A percentile compares a stretch with the other conserved stretches of the same genome.
phyloP scores from a whole-genome alignment of 2,113 vertebrate species.

The Tychaedon coryphoeus region DNA sequence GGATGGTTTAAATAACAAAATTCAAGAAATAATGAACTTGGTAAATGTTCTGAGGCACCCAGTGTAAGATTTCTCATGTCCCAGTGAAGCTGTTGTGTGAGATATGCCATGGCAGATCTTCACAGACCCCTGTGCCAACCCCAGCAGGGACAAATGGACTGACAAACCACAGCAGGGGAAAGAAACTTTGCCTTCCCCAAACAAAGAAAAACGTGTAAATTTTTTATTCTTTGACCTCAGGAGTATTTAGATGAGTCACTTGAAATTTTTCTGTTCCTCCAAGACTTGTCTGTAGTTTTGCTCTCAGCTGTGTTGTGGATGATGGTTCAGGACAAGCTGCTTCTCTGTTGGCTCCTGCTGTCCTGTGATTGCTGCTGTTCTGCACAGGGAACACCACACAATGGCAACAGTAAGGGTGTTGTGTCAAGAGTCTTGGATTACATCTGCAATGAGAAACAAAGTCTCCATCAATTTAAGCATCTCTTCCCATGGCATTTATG shows the following conservation, averaged over 20 bases:
- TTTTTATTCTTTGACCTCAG: not conserved
- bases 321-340: not conserved
- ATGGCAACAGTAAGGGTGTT: not conserved
- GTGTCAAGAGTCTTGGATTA: not conserved
- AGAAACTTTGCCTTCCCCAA: not conserved
- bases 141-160: not conserved
- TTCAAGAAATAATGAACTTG: slow-evolving; percentile 2
- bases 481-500: accelerated
- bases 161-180: not conserved
- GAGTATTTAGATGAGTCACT: not conserved
- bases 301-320: not conserved
- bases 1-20: slow-evolving; percentile 1
- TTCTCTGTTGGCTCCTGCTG: not conserved
- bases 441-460: not conserved
- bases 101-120: not conserved
- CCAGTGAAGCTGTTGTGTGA: not conserved
- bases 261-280: not conserved
- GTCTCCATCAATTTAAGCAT: not conserved
- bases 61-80: not conserved
- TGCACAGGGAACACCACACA: not conserved
- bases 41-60: not conserved
- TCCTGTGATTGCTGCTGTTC: not conserved
- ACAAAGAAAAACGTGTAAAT: not conserved
- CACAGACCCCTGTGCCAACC: not conserved
- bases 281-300: not conserved